phyloP scores from a whole-genome alignment of 2,888 invertebrate species.

The Drosophila mayaguana region DNA sequence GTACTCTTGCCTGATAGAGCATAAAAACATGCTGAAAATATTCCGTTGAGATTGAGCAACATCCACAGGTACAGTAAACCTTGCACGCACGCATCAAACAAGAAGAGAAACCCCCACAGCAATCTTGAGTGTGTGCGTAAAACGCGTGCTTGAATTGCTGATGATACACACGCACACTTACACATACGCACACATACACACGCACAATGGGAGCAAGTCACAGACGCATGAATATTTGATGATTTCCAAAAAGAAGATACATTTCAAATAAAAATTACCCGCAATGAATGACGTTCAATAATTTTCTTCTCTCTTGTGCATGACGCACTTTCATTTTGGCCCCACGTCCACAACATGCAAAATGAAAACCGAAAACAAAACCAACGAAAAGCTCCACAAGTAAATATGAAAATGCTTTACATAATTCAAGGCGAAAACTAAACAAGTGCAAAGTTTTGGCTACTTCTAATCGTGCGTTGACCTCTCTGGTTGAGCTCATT shows the following conservation, averaged over 20 bases:
- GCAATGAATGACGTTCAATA: constrained; percentile 67
- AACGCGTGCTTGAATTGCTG: constrained; percentile 68
- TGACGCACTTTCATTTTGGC: constrained; percentile 47
- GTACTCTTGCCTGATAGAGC: not conserved
- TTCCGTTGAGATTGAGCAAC: constrained; percentile 33
- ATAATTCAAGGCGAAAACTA: constrained; percentile 1
- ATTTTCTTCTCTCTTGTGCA: constrained; percentile 17
- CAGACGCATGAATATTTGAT: constrained; percentile 62
- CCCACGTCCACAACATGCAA: not conserved
- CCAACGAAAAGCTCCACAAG: not conserved
- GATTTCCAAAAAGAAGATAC: constrained; percentile 45
- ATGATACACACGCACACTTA: constrained; percentile 50
- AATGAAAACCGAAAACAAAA: not conserved
- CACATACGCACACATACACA: constrained; percentile 5
- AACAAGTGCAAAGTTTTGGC: not conserved
- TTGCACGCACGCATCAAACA: not conserved
- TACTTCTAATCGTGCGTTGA: constrained; percentile 13
- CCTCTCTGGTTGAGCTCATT: constrained; percentile 19
- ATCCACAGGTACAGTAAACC: constrained; percentile 27
- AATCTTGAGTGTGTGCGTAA: constrained; percentile 22
- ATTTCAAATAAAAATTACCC: constrained; percentile 53
- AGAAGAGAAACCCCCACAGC: not conserved
- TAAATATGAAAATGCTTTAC: constrained; percentile 14
- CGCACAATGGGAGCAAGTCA: constrained; percentile 17
- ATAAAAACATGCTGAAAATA: constrained; percentile 11